Evolutionary conservation across 2,888 invertebrate species (phyloP), one percentile per base, ranked within the genome.

Genomic region (Plagodis pulveraria): DNA sequence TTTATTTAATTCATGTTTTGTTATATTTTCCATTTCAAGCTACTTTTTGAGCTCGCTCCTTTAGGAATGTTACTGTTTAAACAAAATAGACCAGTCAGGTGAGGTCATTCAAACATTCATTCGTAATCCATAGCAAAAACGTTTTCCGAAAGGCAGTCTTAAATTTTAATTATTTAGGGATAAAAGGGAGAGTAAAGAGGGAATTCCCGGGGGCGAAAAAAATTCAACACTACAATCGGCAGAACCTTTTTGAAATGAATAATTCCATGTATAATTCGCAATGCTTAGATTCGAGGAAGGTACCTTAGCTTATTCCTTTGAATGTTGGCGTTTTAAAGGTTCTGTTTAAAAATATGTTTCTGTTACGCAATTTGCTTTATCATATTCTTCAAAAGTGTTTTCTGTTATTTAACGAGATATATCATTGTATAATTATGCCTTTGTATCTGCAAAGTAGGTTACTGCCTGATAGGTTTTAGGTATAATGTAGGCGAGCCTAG

Each of bases 121-220:
- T 52, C 34, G 57, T 67, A 67, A 71, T 65, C 66, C 65, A 70
- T 70, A 71, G 63, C 67, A 63, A 65, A 69, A 71, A 74, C 71
- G 70, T 67, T 65, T 63, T 53, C 54, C 66, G 57, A 68, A 51
- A 62, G 71, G 69, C 59, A 50, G 65, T 66, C 71, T 72, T 61
- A 71, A 76, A 74, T 74, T 78, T 77, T 79, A 83, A 84, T 79
- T 80, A 81, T 79, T 76, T 64, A 74, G 65, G 72, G 73, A 77
- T 76, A 75, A 74, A 73, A 71, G 67, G 67, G 69, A 70, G 72
- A 67, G 76, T 66, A 73, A 75, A 75, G 67, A 73, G 69, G 68
- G 63, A 69, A 71, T 70, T 66, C 76, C 72, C 71, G 50, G 67
- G 72, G 69, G 63, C 45, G 43, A 77, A 74, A 76, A 74, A 77